Base-by-base conservation (phyloP, 2,888 invertebrate genomes). In the Drosophila pseudotakahashii region DNA sequence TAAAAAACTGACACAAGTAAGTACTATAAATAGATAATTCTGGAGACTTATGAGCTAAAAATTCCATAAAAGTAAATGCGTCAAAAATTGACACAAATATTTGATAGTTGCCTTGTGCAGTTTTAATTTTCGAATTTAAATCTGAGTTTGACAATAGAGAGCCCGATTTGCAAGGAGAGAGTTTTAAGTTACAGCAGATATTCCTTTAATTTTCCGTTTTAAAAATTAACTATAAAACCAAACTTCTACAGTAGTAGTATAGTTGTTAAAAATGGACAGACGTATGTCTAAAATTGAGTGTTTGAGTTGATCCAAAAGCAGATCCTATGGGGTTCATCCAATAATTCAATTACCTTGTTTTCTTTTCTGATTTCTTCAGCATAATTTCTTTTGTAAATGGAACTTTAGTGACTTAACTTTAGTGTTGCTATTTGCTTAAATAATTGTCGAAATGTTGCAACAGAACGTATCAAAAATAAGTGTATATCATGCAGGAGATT, bases 11-110 rank as follows among this genome's bases (percentile, higher is more conserved):
- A 69, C 48, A 37, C 41, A 59, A 70, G 57, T 77, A 69, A 74
- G 48, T 70, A 69, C 47, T 71, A 50, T 51, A 32, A 19, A 48
- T 66, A 57, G 47, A 19, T 52, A 32, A 41, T 52, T 53, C 67
- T 59, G 51, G 61, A 68, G 61, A 70, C 88, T 80, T 86, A 87
- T 61, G 52, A 45, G 45, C 66, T 62, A 78, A 76, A 64, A 78
- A 77, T 72, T 80, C 75, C 69, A 77, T 88, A 79, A 42, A 76
- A 76, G 78, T 90, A 90, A 90, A 91, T 91, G 91, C 90, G 91
- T 90, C 89, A 90, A 89, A 90, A 90, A 91, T 90, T 90, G 89
- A 90, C 91, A 82, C 77, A 83, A 84, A 70, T 66, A 68, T 88
- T 86, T 74, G 60, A 80, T 82, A 73, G 53, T 64, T 78, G 62